These are phyloP conservation scores for Harpegnathos saltator DNA, from an alignment of 1,140 invertebrate genomes.

Conservation along the genomic window DNA sequence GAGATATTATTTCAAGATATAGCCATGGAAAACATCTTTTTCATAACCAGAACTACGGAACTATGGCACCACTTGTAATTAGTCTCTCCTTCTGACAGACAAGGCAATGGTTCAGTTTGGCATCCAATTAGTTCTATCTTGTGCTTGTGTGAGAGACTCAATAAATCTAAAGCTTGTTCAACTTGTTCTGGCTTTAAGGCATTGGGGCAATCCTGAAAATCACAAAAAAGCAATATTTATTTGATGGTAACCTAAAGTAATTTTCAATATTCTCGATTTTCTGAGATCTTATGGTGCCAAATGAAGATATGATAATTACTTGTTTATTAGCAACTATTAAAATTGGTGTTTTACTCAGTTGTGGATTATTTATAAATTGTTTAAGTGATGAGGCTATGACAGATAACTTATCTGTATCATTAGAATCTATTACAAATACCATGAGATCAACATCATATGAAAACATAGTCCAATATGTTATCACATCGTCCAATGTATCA, in stretches of 20 bases:
- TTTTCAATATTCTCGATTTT: not conserved
- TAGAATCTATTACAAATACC: constrained; percentile 85
- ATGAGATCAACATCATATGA: constrained; percentile 85
- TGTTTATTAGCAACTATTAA: constrained; percentile 85
- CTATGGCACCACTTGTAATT: constrained; percentile 76
- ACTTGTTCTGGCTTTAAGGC: constrained; percentile 80
- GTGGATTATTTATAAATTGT: constrained; percentile 81
- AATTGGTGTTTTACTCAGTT: constrained; percentile 82
- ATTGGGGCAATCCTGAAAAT: constrained; percentile 79
- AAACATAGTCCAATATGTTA: constrained; percentile 85
- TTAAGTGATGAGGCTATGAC: constrained; percentile 80
- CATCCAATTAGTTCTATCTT: constrained; percentile 82
- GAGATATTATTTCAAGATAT: constrained; percentile 42
- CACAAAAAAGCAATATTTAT: not conserved
- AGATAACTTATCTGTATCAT: constrained; percentile 79
- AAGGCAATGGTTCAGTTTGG: constrained; percentile 76
- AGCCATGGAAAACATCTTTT: constrained; percentile 79
- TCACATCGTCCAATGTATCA: constrained; percentile 71
- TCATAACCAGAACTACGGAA: constrained; percentile 74
- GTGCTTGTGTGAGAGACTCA: constrained; percentile 81
- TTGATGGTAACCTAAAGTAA: not conserved
- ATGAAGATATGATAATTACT: constrained; percentile 71
- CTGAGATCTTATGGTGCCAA: not conserved
- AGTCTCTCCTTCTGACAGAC: constrained; percentile 52
- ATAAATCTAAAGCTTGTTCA: constrained; percentile 82